Conservation (phyloP, 1,140 invertebrate genomes). For the Schlechtendalia chinensis region DNA sequence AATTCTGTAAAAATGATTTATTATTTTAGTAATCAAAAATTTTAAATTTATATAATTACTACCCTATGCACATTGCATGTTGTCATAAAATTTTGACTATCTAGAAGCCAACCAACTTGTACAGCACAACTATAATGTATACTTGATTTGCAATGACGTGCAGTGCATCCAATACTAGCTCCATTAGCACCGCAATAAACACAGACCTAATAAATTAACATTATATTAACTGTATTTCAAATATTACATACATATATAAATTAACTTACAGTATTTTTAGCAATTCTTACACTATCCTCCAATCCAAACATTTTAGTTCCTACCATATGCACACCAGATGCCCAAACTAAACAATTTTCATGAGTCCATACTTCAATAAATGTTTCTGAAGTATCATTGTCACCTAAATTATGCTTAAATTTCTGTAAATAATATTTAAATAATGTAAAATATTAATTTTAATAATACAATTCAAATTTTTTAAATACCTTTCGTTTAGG, state of each 20-base stretch:
- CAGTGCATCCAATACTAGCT: conserved; percentile 53
- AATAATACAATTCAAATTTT: neutral
- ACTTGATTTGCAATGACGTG: conserved; percentile 52
- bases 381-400: conserved; percentile 44
- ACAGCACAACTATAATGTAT: conserved; percentile 54
- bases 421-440: conserved; percentile 26
- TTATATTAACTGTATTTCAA: neutral
- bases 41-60: conserved; percentile 20
- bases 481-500: conserved; percentile 42
- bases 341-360: conserved; percentile 90
- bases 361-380: conserved; percentile 82
- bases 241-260: neutral
- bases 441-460: neutral
- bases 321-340: conserved; percentile 77
- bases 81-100: conserved; percentile 53
- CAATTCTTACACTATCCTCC: conserved; percentile 69
- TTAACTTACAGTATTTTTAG: conserved; percentile 52
- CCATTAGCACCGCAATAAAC: conserved; percentile 53
- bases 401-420: conserved; percentile 30
- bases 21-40: neutral
- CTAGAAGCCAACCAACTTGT: conserved; percentile 52
- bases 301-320: conserved; percentile 76
- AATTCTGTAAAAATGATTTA: conserved; percentile 24
- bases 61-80: conserved; percentile 52
- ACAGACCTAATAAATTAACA: conserved; percentile 52